Conservation (phyloP, 2,113 vertebrate genomes). For the Cinclus cinclus region DNA sequence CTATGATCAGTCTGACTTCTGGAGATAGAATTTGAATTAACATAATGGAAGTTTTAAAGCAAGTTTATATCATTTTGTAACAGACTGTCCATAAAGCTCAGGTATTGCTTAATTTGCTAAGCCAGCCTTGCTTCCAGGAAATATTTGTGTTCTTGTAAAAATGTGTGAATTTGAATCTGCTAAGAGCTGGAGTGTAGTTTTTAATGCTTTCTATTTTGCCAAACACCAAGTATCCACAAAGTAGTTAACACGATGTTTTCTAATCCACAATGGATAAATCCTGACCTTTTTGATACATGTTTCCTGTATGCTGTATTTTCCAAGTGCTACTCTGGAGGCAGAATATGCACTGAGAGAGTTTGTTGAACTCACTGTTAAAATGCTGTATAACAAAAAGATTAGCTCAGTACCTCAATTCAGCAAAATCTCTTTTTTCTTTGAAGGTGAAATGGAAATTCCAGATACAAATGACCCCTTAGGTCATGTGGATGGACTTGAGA, state of each 20-base stretch:
- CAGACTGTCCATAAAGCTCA: background rate
- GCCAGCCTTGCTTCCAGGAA: background rate
- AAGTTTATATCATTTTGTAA: background rate
- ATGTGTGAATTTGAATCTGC: background rate
- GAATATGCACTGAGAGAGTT: background rate
- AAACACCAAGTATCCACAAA: background rate
- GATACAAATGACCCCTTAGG: conserved; percentile 75
- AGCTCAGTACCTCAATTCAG: background rate
- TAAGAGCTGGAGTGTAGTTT: background rate
- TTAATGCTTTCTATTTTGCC: background rate
- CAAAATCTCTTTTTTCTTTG: background rate
- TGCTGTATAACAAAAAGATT: background rate
- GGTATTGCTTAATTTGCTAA: background rate
- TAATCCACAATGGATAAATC: background rate
- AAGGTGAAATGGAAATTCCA: conserved; percentile 75
- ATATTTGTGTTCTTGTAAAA: background rate
- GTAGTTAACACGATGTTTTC: background rate
- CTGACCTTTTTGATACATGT: background rate
- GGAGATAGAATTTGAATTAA: background rate
- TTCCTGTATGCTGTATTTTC: background rate
- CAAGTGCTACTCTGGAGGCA: background rate
- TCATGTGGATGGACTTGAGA: conserved; percentile 75
- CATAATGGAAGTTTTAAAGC: background rate
- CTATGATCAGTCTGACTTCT: background rate
- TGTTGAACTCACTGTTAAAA: background rate